Conservation (phyloP, 2,113 vertebrate species). For the Hydrolagus affinis region DNA sequence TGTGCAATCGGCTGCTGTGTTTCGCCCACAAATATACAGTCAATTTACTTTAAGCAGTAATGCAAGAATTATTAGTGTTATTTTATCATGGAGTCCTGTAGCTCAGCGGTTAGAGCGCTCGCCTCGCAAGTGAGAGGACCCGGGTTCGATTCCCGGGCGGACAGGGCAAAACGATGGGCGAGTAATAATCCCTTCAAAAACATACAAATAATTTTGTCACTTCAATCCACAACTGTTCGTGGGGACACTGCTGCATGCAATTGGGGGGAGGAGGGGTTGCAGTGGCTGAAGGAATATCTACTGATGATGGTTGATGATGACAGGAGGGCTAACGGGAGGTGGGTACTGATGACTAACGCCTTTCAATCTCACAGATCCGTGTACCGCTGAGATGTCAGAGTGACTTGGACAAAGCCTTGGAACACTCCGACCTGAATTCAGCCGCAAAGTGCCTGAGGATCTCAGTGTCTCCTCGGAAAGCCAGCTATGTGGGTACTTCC, state of each 20-base stretch:
- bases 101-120: background rate
- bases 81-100: background rate
- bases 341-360: background rate
- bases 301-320: background rate
- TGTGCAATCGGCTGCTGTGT: background rate
- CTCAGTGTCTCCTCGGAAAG: constrained; percentile 72
- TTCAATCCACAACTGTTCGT: too few species aligned
- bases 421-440: constrained; percentile 60
- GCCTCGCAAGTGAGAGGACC: background rate
- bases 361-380: constrained; percentile 55
- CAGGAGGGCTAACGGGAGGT: too few species aligned
- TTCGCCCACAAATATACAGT: background rate
- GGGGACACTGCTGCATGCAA: too few species aligned
- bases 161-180: too few species aligned
- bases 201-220: too few species aligned
- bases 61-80: background rate
- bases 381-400: constrained; percentile 78
- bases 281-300: background rate
- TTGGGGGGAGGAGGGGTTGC: background rate
- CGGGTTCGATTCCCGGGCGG: background rate
- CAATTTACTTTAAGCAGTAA: too few species aligned
- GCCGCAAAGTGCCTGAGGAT: constrained; percentile 68
- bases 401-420: constrained; percentile 73
- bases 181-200: too few species aligned
- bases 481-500: constrained; percentile 65